Percentiles rank a stretch among this genome's conserved stretches.
Evolutionary conservation across 1,140 invertebrate genomes (phyloP).

Genomic region (Ladona fulva): DNA sequence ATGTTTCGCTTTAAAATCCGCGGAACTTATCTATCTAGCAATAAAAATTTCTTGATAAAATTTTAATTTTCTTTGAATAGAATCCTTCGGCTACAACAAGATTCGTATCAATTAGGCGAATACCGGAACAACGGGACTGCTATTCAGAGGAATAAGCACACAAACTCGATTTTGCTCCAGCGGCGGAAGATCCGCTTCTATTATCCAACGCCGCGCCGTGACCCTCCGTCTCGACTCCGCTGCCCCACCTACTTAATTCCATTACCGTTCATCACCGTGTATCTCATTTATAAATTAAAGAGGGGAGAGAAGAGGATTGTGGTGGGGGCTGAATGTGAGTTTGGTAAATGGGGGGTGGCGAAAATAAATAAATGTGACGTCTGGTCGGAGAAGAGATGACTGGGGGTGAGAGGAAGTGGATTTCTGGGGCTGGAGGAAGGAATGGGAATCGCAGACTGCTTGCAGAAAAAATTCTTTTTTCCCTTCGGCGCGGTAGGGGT

Average conservation of each 20-base stretch:
- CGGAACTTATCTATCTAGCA: no score
- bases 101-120: no score
- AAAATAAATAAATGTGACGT: slow-evolving; percentile 3
- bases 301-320: not conserved
- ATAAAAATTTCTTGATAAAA: no score
- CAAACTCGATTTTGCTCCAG: no score
- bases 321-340: not conserved
- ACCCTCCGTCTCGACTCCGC: not conserved
- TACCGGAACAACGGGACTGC: no score
- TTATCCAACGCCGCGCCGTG: no score
- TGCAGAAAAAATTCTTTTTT: not conserved
- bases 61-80: no score
- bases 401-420: not conserved
- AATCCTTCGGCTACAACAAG: no score
- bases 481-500: no score
- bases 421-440: not conserved
- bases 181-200: no score
- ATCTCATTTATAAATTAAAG: slow-evolving; percentile 5
- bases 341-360: not conserved
- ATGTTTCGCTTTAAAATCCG: no score
- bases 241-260: not conserved
- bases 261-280: not conserved
- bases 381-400: not conserved
- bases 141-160: no score
- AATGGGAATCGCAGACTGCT: not conserved